Percentiles rank a stretch among this genome's conserved stretches.
These are phyloP conservation scores for Heterohyrax brucei DNA, from an alignment of 2,797 vertebrate genomes.

Conservation along the genomic window DNA sequence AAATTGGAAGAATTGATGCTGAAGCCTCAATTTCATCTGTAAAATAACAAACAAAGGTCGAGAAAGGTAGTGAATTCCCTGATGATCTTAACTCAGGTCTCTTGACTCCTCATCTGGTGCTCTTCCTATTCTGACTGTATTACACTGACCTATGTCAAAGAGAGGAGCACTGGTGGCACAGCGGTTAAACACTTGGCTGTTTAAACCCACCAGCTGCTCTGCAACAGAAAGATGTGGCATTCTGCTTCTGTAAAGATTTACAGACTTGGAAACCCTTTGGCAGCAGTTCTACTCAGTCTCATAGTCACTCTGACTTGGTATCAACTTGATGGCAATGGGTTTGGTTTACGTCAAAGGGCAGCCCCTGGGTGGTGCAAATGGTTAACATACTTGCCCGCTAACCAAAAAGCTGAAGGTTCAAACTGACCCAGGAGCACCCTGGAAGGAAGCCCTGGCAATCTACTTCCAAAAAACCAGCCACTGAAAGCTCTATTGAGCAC, in stretches of 20 bases:
- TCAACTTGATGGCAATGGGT: neutral
- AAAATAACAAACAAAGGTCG: neutral
- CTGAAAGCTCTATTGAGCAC: neutral
- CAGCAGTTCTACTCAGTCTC: neutral
- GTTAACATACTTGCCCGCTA: neutral
- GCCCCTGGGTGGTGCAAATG: neutral
- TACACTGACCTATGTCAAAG: neutral
- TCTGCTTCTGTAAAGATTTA: neutral
- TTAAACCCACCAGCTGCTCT: no score
- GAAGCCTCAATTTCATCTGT: slow-evolving; percentile 10
- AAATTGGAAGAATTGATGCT: neutral
- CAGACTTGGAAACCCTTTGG: neutral
- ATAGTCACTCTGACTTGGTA: neutral
- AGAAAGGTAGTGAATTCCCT: neutral
- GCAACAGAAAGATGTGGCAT: no score
- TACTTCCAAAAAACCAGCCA: neutral
- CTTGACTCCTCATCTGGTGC: neutral
- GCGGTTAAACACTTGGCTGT: no score
- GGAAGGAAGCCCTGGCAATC: neutral
- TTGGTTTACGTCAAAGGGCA: neutral
- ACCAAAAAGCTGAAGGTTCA: neutral
- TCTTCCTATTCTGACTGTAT: neutral
- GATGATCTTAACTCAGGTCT: neutral
- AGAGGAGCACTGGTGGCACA: no score
- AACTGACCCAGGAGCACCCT: neutral